A percentile compares a stretch with the other conserved stretches of the same genome.
Conservation (phyloP, 2,113 vertebrate genomes). For the Rhinoderma darwinii region DNA sequence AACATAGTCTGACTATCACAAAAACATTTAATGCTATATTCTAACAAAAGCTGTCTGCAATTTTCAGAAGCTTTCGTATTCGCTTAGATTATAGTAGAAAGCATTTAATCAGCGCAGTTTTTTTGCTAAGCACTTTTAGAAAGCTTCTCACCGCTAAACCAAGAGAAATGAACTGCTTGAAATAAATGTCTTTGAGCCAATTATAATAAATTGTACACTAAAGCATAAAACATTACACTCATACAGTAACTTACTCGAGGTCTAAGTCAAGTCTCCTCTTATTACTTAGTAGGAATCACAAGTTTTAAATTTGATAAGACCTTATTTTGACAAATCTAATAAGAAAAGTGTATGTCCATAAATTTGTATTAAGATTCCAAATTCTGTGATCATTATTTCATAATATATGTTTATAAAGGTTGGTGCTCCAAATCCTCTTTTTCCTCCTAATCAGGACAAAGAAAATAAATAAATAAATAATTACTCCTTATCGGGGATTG, state of each 20-base stretch:
- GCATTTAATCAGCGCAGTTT: constrained; percentile 50
- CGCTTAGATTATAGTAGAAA: constrained; percentile 30
- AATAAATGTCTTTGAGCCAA: constrained; percentile 46
- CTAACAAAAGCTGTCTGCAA: constrained; percentile 24
- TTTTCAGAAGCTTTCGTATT: constrained; percentile 35
- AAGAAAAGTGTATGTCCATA: too few relatives aligned
- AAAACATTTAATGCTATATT: constrained; percentile 22
- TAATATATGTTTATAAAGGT: too few relatives aligned
- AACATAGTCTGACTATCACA: constrained; percentile 10
- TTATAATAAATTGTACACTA: constrained; percentile 42
- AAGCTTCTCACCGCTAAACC: constrained; percentile 14
- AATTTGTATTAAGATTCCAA: too few relatives aligned
- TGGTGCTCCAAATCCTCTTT: too few relatives aligned
- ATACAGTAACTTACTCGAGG: constrained; percentile 3
- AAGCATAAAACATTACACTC: constrained; percentile 24
- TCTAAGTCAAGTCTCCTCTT: constrained; percentile 15
- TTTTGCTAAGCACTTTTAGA: constrained; percentile 44
- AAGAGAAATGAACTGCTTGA: constrained; percentile 48
- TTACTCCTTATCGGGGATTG: too few relatives aligned
- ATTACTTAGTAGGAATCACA: background rate
- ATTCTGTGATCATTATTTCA: too few relatives aligned
- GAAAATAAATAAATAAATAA: too few relatives aligned
- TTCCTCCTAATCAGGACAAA: too few relatives aligned
- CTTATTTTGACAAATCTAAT: constrained; percentile 28
- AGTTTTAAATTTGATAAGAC: constrained; percentile 39